Evolutionary conservation across 2,797 vertebrate genomes (phyloP).

Genomic region (Brachyrhaphis roseni): DNA sequence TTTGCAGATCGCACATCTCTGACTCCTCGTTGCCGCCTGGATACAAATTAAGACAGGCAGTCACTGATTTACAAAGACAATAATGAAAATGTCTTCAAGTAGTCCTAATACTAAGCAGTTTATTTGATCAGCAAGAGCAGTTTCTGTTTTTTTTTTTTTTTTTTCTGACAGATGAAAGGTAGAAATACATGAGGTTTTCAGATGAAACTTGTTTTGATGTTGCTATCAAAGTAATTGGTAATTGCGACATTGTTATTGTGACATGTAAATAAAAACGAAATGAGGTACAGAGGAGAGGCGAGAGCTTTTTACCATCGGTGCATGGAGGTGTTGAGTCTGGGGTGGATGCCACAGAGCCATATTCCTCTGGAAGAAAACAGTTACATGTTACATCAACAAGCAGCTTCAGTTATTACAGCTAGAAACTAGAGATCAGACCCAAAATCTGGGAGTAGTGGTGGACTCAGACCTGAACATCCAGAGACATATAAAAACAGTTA

Average conservation of each 20-base stretch:
- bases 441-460: too few species aligned
- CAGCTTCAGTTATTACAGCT: too few species aligned
- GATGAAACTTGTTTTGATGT: slow-evolving; percentile 49
- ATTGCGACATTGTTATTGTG: slow-evolving; percentile 10
- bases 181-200: slow-evolving; percentile 21
- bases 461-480: too few species aligned
- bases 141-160: background rate
- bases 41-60: slow-evolving; percentile 7
- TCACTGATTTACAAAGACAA: background rate
- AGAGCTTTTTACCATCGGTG: slow-evolving; percentile 79
- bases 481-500: too few species aligned
- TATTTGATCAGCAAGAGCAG: background rate
- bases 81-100: background rate
- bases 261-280: slow-evolving; percentile 21
- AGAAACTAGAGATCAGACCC: too few species aligned
- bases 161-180: slow-evolving; percentile 38
- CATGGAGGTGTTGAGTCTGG: slow-evolving; percentile 87
- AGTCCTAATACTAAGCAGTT: background rate
- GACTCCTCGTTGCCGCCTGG: slow-evolving; percentile 91
- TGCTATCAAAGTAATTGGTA: background rate
- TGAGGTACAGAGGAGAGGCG: background rate
- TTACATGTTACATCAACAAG: slow-evolving; percentile 2
- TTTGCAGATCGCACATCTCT: slow-evolving; percentile 88
- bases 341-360: slow-evolving; percentile 85
- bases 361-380: slow-evolving; percentile 82